Conservation (phyloP, 2,113 vertebrate genomes). For the Dissostichus mawsoni region DNA sequence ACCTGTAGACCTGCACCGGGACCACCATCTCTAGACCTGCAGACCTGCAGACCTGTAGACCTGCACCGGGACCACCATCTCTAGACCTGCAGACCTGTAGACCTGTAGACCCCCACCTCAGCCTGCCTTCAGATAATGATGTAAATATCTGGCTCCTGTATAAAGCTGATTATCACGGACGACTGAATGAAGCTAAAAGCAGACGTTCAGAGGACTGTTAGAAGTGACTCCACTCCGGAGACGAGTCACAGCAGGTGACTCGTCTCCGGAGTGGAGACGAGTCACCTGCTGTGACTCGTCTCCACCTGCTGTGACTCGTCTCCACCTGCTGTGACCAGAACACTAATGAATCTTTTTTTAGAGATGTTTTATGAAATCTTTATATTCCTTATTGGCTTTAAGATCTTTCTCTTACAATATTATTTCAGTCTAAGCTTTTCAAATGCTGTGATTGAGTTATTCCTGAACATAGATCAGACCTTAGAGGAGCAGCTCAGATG, state of each 20-base stretch:
- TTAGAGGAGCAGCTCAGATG: conserved; percentile 3
- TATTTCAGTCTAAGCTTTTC: background rate
- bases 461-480: conserved; percentile 6
- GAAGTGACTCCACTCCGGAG: too few species aligned
- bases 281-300: too few species aligned
- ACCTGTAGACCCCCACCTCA: conserved; percentile 1
- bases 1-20: too few species aligned
- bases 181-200: background rate
- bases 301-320: too few species aligned
- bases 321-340: conserved; percentile 47
- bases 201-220: too few species aligned
- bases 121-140: conserved; percentile 27
- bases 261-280: too few species aligned
- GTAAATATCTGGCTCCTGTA: conserved; percentile 1
- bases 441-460: conserved; percentile 65
- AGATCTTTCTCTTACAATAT: background rate
- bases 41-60: too few species aligned
- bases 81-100: too few species aligned
- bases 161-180: background rate
- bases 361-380: conserved; percentile 43
- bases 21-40: too few species aligned
- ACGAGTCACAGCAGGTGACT: too few species aligned
- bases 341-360: conserved; percentile 47
- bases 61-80: too few species aligned
- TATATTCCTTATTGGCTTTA: conserved; percentile 6